These are phyloP conservation scores for Drosophila repletoides DNA, from an alignment of 1,140 invertebrate species.

Conservation along the genomic window DNA sequence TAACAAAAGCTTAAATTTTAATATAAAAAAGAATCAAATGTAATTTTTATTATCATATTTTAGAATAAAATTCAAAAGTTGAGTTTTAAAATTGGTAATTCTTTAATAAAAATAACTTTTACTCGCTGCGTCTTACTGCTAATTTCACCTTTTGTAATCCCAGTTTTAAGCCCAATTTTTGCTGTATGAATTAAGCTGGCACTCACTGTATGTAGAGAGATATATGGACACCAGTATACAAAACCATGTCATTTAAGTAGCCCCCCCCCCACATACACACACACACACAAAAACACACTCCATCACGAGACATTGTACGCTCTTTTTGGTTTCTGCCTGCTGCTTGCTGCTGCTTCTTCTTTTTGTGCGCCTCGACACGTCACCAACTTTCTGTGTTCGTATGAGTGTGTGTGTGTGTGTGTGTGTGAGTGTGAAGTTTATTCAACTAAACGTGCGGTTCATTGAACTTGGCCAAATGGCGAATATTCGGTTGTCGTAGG, in stretches of 20 bases:
- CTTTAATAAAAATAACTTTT: too few species aligned
- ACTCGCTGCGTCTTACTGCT: too few species aligned
- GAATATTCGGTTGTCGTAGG: constrained; percentile 80
- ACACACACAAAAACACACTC: constrained; percentile 3
- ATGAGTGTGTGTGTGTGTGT: neutral
- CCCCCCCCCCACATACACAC: constrained; percentile 18
- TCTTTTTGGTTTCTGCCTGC: constrained; percentile 56
- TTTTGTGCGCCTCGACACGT: constrained; percentile 66
- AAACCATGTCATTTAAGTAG: constrained; percentile 69
- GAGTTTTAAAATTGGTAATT: too few species aligned
- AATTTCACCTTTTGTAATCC: too few species aligned
- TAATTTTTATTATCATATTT: too few species aligned
- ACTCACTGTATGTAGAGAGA: constrained; percentile 5
- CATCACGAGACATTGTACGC: constrained; percentile 60
- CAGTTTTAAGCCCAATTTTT: too few species aligned
- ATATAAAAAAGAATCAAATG: too few species aligned
- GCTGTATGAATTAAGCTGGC: too few species aligned
- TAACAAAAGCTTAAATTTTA: too few species aligned
- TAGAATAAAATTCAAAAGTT: too few species aligned
- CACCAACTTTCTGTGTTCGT: constrained; percentile 43
- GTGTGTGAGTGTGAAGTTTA: constrained; percentile 63
- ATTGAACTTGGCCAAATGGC: constrained; percentile 79
- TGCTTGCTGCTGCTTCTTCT: constrained; percentile 42
- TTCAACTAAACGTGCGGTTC: constrained; percentile 77
- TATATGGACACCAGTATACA: constrained; percentile 13